These are phyloP conservation scores for Apostichopus parvimensis DNA, from an alignment of 35 echinoderm and acorn worm genomes.

Conservation along the genomic window DNA sequence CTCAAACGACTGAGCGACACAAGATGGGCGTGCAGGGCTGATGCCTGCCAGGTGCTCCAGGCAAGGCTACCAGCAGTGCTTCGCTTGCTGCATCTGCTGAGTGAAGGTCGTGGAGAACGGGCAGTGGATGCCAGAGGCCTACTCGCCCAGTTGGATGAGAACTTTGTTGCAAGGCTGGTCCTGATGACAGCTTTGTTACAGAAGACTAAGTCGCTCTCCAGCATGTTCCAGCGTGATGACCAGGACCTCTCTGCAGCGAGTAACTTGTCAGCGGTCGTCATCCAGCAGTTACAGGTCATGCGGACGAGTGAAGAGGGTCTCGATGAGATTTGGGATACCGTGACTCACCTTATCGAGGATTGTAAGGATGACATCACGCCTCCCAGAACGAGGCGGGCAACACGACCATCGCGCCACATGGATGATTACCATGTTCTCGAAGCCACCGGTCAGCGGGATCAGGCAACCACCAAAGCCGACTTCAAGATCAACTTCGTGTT, in stretches of 20 bases:
- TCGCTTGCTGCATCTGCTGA: conserved; percentile 29
- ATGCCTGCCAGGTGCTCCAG: neutral
- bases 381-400: conserved; percentile 2
- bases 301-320: neutral
- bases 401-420: neutral
- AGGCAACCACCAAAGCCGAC: too few relatives aligned
- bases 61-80: conserved; percentile 1
- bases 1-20: conserved; percentile 69
- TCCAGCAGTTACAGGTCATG: conserved; percentile 15
- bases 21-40: conserved; percentile 52
- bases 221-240: conserved; percentile 31
- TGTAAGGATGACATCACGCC: conserved; percentile 12
- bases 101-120: conserved; percentile 41
- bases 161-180: conserved; percentile 17
- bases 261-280: neutral
- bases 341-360: too few relatives aligned
- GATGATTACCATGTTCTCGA: neutral
- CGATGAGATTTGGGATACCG: too few relatives aligned
- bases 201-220: conserved; percentile 38
- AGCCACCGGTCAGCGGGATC: too few relatives aligned
- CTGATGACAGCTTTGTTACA: conserved; percentile 11
- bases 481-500: too few relatives aligned
- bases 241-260: conserved; percentile 30
- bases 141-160: conserved; percentile 24
- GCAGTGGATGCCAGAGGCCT: conserved; percentile 35